Base-by-base conservation (phyloP, 53 echinoderm and acorn worm species). In the Actinopyga echinites region DNA sequence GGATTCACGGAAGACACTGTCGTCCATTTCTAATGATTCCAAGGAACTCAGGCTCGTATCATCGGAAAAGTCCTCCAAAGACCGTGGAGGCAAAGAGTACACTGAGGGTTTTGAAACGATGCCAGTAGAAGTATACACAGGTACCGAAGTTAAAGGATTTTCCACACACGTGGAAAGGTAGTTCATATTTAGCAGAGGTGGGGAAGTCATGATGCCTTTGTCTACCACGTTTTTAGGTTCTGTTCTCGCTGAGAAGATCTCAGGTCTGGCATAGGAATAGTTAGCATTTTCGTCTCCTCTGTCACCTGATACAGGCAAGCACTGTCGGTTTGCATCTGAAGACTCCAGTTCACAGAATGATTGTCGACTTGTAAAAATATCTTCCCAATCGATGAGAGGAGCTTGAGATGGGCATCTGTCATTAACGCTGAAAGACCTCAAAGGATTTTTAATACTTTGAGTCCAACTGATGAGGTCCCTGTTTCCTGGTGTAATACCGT, bases 41-140 rank as follows among this genome's bases (percentile, higher is more conserved):
- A 78, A 20, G 20, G 57, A 57, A 20, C 62, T 62, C 1, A 60
- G 25, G 29, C 81, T 80, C 0, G 32, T 23, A 6, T 31, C 32
- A 21, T 80, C 81, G 7, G 81, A 80, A 24, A 80, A 80, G 81
- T 80, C 60, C 22, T 80, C 81, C 25, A 62, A 38, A 11, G 81
- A 62, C 4, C 37, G 81, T 35, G 36, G 81, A 60, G 81, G 81
- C 36, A 80, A 25, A 2, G 63, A 89, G 85, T 57, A 91, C 91
- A 55, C 91, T 87, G 23, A 91, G 87, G 5, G 95, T 87, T 85
- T 93, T 91, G 30, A 91, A 60, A 22, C 89, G 91, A 82, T 91
- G 26, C 63, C 10, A 38, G 40, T 62, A 45, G 24, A 23, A 17
- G 77, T 53, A 9, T 17, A 30, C 20, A 30, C 53, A 17, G 77